These are phyloP conservation scores for Perca fluviatilis DNA, from an alignment of 2,113 vertebrate genomes.

Conservation along the genomic window DNA sequence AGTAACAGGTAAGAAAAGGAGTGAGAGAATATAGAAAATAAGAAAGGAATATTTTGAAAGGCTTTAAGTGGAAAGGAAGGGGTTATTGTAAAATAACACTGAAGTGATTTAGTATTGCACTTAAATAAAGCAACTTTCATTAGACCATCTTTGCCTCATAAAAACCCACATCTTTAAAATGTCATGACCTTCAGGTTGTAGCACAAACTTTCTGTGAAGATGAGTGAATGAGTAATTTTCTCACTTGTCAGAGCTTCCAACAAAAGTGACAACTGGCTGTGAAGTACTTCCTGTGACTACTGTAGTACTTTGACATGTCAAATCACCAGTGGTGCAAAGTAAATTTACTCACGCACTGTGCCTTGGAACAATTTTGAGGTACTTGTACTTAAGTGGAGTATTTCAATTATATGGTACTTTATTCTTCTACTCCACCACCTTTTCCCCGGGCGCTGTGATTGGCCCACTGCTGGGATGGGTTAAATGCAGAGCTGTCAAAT, in stretches of 20 bases:
- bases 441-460: too few species aligned
- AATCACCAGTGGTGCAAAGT: neutral
- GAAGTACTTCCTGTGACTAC: neutral
- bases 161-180: neutral
- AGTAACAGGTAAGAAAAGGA: constrained; percentile 88
- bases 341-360: neutral
- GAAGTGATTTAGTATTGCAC: neutral
- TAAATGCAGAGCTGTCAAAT: too few species aligned
- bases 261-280: neutral
- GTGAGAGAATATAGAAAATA: neutral
- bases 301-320: neutral
- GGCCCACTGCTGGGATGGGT: too few species aligned
- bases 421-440: neutral
- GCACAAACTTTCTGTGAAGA: neutral
- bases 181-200: neutral
- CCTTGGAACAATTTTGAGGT: neutral
- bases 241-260: neutral
- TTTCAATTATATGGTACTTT: neutral
- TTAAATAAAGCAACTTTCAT: neutral
- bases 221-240: neutral
- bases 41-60: constrained; percentile 20
- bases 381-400: neutral
- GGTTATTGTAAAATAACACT: neutral
- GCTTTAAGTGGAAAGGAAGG: neutral
- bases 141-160: neutral